Percentiles rank a stretch among this genome's conserved stretches.
These are phyloP conservation scores for Tupaia tana DNA, from an alignment of 2,113 vertebrate genomes.

Conservation along the genomic window DNA sequence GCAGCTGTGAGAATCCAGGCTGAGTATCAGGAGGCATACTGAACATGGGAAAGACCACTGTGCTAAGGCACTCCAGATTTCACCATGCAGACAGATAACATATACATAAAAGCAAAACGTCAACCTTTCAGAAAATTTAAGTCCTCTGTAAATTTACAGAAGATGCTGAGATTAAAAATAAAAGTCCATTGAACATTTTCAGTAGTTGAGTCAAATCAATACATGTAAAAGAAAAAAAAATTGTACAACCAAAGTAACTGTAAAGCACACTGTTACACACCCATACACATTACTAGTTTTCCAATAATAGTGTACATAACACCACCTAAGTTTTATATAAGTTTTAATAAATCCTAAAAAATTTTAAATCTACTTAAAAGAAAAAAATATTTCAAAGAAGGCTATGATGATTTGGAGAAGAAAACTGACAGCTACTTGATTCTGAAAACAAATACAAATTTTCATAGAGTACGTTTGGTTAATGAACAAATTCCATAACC, in stretches of 20 bases:
- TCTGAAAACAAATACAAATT: background rate
- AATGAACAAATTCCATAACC: background rate
- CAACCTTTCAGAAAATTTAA: background rate
- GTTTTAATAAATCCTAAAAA: background rate
- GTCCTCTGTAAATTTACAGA: background rate
- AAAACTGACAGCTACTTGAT: background rate
- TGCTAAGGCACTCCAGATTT: background rate
- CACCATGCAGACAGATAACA: background rate
- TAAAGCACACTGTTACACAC: background rate
- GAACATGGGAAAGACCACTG: background rate
- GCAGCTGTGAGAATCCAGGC: background rate
- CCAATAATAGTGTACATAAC: background rate
- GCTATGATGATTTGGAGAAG: background rate
- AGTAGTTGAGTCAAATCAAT: background rate
- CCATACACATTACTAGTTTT: background rate
- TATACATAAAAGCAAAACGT: background rate
- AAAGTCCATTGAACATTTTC: background rate
- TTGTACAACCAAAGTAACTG: background rate
- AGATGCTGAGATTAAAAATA: background rate
- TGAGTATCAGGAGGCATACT: background rate
- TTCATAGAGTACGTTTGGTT: conserved; percentile 12
- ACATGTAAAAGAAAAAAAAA: background rate
- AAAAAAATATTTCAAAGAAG: conserved; percentile 21
- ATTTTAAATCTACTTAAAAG: conserved; percentile 17
- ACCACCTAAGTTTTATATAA: background rate